Evolutionary conservation across 2,113 vertebrate genomes (phyloP).

Genomic region (Cairina moschata): DNA sequence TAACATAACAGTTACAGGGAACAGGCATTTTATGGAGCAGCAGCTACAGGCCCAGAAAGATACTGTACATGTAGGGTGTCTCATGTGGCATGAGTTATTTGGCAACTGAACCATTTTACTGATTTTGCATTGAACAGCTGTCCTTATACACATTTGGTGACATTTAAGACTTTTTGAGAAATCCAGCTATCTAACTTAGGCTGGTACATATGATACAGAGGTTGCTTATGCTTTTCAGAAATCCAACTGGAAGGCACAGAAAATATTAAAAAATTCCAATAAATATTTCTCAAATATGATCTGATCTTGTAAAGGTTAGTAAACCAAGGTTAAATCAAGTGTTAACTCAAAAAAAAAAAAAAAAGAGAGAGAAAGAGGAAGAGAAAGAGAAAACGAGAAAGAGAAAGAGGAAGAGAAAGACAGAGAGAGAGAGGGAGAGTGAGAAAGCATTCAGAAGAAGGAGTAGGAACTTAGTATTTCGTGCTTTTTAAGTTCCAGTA

Average conservation of each 20-base stretch:
- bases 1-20: not conserved
- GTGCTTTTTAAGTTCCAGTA: not conserved
- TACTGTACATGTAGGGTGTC: not conserved
- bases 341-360: not conserved
- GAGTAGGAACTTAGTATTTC: not conserved
- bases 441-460: rapidly evolving
- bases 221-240: not conserved
- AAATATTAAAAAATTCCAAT: not conserved
- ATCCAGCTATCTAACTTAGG: not conserved
- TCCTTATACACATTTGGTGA: not conserved
- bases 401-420: too few relatives aligned
- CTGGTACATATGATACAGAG: not conserved
- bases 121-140: not conserved
- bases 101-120: not conserved
- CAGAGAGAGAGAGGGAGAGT: too few relatives aligned
- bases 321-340: not conserved
- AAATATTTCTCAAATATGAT: not conserved
- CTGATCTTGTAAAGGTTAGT: not conserved
- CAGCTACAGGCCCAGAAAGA: not conserved
- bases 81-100: not conserved
- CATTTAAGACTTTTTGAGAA: not conserved
- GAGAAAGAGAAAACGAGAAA: too few relatives aligned
- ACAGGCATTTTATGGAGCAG: not conserved
- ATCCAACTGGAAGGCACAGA: not conserved
- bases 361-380: too few relatives aligned